Evolutionary conservation across 2,797 vertebrate genomes (phyloP), one percentile per base, ranked within the genome.

Genomic region (Myoxocephalus aenaeus): DNA sequence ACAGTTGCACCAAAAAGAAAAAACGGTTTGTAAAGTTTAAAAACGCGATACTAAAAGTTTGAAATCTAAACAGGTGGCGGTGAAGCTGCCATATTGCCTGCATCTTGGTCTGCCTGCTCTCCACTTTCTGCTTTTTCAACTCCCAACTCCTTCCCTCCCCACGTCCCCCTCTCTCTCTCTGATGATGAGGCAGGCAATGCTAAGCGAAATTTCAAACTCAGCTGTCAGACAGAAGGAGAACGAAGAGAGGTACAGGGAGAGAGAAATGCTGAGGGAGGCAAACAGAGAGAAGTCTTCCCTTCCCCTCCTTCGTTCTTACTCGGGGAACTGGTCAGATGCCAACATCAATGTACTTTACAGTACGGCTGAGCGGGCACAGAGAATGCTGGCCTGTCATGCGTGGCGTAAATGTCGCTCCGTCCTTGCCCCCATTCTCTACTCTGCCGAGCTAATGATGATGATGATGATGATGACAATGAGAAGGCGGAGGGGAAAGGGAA

Each of bases 261-360:
- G 44, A 71, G 73, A 85, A 90, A 22, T 80, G 92, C 91, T 90
- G 90, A 93, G 75, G 64, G 75, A 78, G 65, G 83, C 87, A 83
- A 67, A 82, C 87, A 57, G 44, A 65, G 70, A 82, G 62, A 64
- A 38, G 79, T 65, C 56, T 73, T 34, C 64, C 54, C 70, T 34
- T 17, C 25, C 48, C 22, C 54, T 48, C 70, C 38, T 66, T 36
- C 69, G 56, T 68, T 75, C 77, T 75, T 69, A 77, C 68, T 64
- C 34, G 12, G 62, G 53, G 53, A 74, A 25, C 80, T 90, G 90
- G 90, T 87, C 74, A 72, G 79, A 65, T 80, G 92, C 92, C 90
- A 91, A 78, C 87, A 83, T 86, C 80, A 68, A 84, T 90, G 90
- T 87, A 84, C 89, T 92, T 77, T 88, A 82, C 78, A 62, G 70